A percentile compares a stretch with the other conserved stretches of the same genome.
Evolutionary conservation across 2,888 invertebrate genomes (phyloP).

Genomic region (Rhagonycha fulva): DNA sequence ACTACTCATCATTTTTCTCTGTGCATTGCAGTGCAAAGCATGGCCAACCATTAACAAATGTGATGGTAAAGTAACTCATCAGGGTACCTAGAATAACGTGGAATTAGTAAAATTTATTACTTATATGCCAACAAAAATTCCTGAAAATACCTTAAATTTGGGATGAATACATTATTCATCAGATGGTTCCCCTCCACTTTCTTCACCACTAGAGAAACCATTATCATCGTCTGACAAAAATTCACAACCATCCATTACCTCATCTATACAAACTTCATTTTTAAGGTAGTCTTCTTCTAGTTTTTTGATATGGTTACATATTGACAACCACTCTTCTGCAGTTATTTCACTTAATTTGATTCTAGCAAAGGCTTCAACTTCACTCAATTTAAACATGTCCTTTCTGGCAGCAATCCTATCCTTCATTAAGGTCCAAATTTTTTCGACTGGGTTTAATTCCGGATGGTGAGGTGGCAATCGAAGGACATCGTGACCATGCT

Average conservation of each 20-base stretch:
- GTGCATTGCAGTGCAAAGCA: too few relatives aligned
- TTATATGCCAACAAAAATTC: too few relatives aligned
- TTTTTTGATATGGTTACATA: not conserved
- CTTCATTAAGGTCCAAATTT: conserved; percentile 21
- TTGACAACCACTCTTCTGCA: conserved; percentile 9
- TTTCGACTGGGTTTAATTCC: conserved; percentile 22
- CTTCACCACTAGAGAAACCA: not conserved
- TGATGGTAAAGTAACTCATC: too few relatives aligned
- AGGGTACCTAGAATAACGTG: too few relatives aligned
- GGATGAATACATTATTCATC: too few relatives aligned
- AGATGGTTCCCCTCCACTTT: not conserved
- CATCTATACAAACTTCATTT: conserved; percentile 5
- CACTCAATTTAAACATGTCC: not conserved
- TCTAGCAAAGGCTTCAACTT: conserved; percentile 1
- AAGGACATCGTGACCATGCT: conserved; percentile 13
- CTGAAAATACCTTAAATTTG: too few relatives aligned
- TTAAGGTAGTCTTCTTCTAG: not conserved
- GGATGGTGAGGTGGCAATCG: conserved; percentile 14
- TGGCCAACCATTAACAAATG: too few relatives aligned
- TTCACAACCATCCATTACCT: not conserved
- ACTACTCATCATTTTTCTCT: too few relatives aligned
- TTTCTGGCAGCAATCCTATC: conserved; percentile 17
- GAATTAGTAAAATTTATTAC: too few relatives aligned
- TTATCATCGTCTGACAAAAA: not conserved
- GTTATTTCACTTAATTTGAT: not conserved